Evolutionary conservation across 2,797 vertebrate species (phyloP).

Genomic region (Sebastes oblongus): DNA sequence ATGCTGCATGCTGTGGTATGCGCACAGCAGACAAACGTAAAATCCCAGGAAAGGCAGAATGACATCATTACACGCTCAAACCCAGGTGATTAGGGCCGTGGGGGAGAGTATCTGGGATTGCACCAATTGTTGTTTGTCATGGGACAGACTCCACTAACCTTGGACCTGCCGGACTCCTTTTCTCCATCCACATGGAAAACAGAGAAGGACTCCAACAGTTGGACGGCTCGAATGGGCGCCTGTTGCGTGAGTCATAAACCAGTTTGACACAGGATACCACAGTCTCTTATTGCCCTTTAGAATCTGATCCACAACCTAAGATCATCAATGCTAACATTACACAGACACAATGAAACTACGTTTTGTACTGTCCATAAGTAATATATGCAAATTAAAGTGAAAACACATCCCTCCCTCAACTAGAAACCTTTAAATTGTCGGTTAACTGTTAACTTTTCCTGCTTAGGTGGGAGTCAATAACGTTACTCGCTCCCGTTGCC

Average conservation of each 20-base stretch:
- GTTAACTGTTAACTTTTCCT: too few relatives aligned
- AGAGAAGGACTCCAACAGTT: neutral
- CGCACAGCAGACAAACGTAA: neutral
- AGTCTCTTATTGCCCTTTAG: fast-evolving
- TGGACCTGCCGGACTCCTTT: neutral
- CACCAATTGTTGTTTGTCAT: neutral
- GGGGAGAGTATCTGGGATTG: neutral
- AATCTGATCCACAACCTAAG: neutral
- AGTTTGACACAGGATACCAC: too few relatives aligned
- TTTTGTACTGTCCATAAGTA: neutral
- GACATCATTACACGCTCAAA: neutral
- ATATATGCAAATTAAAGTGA: neutral
- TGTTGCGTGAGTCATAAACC: fast-evolving
- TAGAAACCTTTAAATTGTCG: too few relatives aligned
- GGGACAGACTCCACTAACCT: neutral
- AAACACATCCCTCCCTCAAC: too few relatives aligned
- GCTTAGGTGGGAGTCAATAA: fast-evolving
- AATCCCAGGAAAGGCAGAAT: neutral
- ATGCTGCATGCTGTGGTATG: neutral
- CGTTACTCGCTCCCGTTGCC: too few relatives aligned
- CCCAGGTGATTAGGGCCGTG: too few relatives aligned
- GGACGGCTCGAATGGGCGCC: neutral
- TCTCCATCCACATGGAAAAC: neutral
- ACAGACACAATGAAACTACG: neutral
- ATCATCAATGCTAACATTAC: neutral